Evolutionary conservation across 2,888 invertebrate genomes (phyloP).

Genomic region (Epinotia ramella): DNA sequence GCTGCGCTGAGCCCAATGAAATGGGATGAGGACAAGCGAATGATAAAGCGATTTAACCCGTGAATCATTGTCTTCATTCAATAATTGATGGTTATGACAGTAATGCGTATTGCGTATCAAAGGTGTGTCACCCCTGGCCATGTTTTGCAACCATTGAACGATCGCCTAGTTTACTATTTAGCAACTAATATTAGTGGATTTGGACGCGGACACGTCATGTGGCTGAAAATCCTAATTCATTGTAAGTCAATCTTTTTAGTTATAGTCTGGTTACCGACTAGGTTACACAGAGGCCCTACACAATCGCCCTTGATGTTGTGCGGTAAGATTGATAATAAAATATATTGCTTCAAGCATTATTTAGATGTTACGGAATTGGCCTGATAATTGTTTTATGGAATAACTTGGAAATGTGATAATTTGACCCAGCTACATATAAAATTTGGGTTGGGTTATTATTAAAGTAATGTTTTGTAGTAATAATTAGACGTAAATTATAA

Average conservation of each 20-base stretch:
- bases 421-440: not conserved
- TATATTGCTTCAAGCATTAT: too few relatives aligned
- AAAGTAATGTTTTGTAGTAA: not conserved
- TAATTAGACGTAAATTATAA: not conserved
- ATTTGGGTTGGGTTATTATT: not conserved
- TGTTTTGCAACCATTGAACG: not conserved
- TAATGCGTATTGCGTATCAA: not conserved
- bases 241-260: slow-evolving; percentile 61
- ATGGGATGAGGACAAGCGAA: too few relatives aligned
- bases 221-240: slow-evolving; percentile 56
- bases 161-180: slow-evolving; percentile 1
- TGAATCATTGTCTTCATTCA: too few relatives aligned
- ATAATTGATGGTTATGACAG: too few relatives aligned
- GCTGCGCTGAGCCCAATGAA: too few relatives aligned
- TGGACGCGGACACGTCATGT: slow-evolving; percentile 58
- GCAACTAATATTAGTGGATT: slow-evolving; percentile 26
- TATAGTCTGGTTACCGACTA: not conserved
- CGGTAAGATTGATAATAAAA: not conserved
- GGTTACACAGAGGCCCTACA: not conserved
- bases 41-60: too few relatives aligned
- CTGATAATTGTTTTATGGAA: not conserved
- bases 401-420: not conserved
- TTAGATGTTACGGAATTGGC: too few relatives aligned
- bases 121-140: slow-evolving; percentile 46
- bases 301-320: not conserved